Conservation (phyloP, 2,113 vertebrate genomes). For the Cochlearius cochlearius region DNA sequence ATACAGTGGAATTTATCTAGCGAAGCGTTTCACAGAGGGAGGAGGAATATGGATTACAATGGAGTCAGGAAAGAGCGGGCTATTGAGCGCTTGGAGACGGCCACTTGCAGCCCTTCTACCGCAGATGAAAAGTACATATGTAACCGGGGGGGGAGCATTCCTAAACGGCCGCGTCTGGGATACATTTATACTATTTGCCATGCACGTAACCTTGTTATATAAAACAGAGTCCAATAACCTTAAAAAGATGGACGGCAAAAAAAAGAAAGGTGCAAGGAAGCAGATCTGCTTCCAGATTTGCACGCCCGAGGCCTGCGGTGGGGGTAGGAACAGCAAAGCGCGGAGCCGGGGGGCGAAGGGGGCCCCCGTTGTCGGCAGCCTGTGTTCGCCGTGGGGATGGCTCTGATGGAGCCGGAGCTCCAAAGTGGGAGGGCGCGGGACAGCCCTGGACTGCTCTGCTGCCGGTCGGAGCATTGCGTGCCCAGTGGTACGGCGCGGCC, state of each 20-base stretch:
- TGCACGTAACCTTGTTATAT: conserved; percentile 60
- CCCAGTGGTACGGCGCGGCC: fast-evolving
- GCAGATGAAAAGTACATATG: conserved; percentile 61
- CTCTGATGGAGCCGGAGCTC: neutral
- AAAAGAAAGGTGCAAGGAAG: conserved; percentile 45
- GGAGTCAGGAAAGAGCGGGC: conserved; percentile 51
- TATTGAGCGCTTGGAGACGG: neutral
- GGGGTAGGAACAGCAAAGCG: neutral
- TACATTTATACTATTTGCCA: conserved; percentile 58
- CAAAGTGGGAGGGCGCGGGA: neutral
- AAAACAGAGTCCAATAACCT: conserved; percentile 54
- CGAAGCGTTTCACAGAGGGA: conserved; percentile 47
- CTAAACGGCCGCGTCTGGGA: conserved; percentile 44
- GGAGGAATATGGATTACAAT: conserved; percentile 64
- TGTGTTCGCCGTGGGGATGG: neutral
- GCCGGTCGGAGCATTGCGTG: fast-evolving
- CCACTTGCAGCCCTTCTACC: neutral
- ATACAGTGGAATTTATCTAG: conserved; percentile 70
- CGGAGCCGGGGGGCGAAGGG: fast-evolving
- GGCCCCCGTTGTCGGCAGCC: neutral
- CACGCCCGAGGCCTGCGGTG: neutral
- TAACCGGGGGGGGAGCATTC: conserved; percentile 42
- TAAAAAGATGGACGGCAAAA: conserved; percentile 1
- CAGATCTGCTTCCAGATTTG: conserved; percentile 34
- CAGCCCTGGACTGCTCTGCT: neutral